These are phyloP conservation scores for Orussus abietinus DNA, from an alignment of 1,140 invertebrate genomes.

Conservation along the genomic window DNA sequence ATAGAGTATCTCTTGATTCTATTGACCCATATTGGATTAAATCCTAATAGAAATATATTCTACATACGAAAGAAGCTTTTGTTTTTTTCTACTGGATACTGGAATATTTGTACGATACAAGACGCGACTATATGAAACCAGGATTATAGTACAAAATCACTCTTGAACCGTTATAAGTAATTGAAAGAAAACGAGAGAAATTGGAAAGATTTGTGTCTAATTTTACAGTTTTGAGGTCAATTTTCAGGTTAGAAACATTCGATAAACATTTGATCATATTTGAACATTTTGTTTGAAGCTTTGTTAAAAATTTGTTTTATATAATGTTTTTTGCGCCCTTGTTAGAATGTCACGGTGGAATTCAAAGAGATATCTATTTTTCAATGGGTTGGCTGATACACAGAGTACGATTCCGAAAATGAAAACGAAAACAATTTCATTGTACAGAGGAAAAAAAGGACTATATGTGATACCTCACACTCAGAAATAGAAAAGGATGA, in stretches of 20 bases:
- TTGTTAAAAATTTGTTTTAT: slow-evolving; percentile 11
- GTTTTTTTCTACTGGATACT: slow-evolving; percentile 11
- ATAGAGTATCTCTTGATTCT: slow-evolving; percentile 1
- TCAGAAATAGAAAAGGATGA: slow-evolving; percentile 11
- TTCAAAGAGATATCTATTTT: slow-evolving; percentile 9
- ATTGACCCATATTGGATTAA: slow-evolving; percentile 1
- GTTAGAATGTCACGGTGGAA: slow-evolving; percentile 12
- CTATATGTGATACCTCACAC: slow-evolving; percentile 11
- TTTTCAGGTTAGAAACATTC: slow-evolving; percentile 11
- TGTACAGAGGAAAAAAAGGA: slow-evolving; percentile 5
- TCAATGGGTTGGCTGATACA: slow-evolving; percentile 6
- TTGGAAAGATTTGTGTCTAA: too few species aligned
- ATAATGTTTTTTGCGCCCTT: slow-evolving; percentile 12
- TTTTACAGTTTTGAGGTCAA: slow-evolving; percentile 2
- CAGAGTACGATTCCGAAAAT: slow-evolving; percentile 5
- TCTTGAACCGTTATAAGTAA: slow-evolving; percentile 11
- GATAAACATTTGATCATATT: too few species aligned
- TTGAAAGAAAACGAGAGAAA: too few species aligned
- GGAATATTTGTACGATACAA: slow-evolving; percentile 8
- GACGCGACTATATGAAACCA: slow-evolving; percentile 3
- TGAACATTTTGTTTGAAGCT: slow-evolving; percentile 11
- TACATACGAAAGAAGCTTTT: slow-evolving; percentile 10
- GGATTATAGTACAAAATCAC: slow-evolving; percentile 8
- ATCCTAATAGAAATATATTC: slow-evolving; percentile 11
- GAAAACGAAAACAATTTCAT: slow-evolving; percentile 10